These are phyloP conservation scores for Euschistus heros DNA, from an alignment of 1,140 invertebrate species.

Conservation along the genomic window DNA sequence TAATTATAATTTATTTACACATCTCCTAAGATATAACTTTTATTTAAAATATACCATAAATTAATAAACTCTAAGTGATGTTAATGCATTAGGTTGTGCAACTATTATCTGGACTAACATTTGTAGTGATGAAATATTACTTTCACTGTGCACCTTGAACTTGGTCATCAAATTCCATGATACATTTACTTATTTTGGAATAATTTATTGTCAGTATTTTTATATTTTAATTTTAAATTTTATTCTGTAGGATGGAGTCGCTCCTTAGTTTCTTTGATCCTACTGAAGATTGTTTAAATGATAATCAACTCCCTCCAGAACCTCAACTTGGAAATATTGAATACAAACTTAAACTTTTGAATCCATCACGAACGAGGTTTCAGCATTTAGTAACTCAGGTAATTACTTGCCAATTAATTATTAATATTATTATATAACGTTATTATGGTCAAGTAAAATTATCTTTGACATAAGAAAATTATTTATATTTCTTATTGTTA, in stretches of 20 bases:
- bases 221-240: background rate
- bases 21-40: too few species aligned
- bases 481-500: too few species aligned
- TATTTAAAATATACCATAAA: too few species aligned
- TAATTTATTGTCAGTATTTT: background rate
- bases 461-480: too few species aligned
- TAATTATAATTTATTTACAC: too few species aligned
- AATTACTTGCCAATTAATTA: background rate
- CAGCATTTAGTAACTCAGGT: constrained; percentile 82
- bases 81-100: too few species aligned
- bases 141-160: background rate
- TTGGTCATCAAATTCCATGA: too few species aligned
- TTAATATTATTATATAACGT: background rate
- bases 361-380: constrained; percentile 70
- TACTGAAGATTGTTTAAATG: constrained; percentile 36
- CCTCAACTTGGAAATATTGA: constrained; percentile 84
- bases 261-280: constrained; percentile 71
- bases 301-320: constrained; percentile 63
- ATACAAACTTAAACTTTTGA: constrained; percentile 83
- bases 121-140: background rate
- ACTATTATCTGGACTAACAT: background rate
- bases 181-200: too few species aligned
- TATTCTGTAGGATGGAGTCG: constrained; percentile 49
- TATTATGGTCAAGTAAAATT: too few species aligned
- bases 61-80: too few species aligned